These are phyloP conservation scores for Pseudomyrmex sp. DNA, from an alignment of 1,140 invertebrate genomes.

Conservation along the genomic window DNA sequence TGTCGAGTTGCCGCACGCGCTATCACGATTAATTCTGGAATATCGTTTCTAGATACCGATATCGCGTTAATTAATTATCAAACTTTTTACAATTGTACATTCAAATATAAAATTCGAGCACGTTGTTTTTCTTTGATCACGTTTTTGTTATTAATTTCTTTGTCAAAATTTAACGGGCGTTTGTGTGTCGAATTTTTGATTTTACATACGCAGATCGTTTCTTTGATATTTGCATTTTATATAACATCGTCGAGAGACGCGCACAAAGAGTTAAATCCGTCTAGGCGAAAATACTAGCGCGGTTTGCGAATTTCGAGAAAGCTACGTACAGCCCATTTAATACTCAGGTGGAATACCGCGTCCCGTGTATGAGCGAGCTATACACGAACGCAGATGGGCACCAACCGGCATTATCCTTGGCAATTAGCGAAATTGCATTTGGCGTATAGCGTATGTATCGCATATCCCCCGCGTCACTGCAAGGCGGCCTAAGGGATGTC, in stretches of 20 bases:
- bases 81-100: not conserved
- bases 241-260: slow-evolving; percentile 1
- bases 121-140: not conserved
- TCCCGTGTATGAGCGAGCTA: slow-evolving; percentile 41
- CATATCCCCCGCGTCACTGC: slow-evolving; percentile 51
- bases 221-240: slow-evolving; percentile 10
- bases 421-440: slow-evolving; percentile 78
- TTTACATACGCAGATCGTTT: not conserved
- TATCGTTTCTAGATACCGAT: not conserved
- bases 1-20: not conserved
- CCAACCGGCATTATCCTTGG: slow-evolving; percentile 74
- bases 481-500: slow-evolving; percentile 56
- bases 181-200: slow-evolving; percentile 3
- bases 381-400: slow-evolving; percentile 34
- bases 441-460: slow-evolving; percentile 62
- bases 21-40: slow-evolving; percentile 23
- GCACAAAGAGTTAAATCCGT: slow-evolving; percentile 49
- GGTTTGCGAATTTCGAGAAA: slow-evolving; percentile 52
- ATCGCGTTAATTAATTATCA: slow-evolving; percentile 26
- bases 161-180: no score
- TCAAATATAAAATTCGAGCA: not conserved
- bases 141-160: not conserved
- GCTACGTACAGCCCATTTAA: slow-evolving; percentile 53
- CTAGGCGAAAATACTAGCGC: slow-evolving; percentile 19
- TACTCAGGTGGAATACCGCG: slow-evolving; percentile 44